phyloP scores from a whole-genome alignment of 2,113 vertebrate genomes.

The Tychaedon coryphoeus region DNA sequence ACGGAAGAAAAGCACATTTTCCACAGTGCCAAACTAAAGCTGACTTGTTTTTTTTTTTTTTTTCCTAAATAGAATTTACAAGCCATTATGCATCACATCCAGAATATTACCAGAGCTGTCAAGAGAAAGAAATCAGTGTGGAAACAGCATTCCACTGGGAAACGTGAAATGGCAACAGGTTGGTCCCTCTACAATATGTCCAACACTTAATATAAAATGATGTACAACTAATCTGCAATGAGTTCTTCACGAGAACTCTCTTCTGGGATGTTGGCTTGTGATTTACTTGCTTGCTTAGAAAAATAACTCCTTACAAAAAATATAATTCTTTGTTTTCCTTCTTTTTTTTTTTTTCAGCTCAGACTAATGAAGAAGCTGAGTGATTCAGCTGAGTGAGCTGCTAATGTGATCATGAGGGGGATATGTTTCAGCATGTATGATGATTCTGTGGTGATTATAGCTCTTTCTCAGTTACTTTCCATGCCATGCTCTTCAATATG shows the following conservation, averaged over 20 bases:
- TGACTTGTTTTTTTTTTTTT: not conserved
- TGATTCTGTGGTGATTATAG: not conserved
- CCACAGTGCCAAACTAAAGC: not conserved
- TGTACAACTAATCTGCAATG: constrained; percentile 42
- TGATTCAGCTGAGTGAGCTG: constrained; percentile 13
- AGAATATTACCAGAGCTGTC: not conserved
- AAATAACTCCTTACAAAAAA: not conserved
- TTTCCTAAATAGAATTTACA: not conserved
- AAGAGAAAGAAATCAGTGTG: not conserved
- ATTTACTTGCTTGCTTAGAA: not conserved
- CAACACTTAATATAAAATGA: constrained; percentile 35
- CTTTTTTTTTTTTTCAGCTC: not conserved
- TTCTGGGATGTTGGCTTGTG: not conserved
- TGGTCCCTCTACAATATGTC: not conserved
- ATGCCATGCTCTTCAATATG: not conserved
- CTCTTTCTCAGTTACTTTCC: not conserved
- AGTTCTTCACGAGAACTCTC: not conserved
- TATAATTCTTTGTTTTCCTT: not conserved
- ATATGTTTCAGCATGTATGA: not conserved
- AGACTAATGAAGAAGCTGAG: not conserved
- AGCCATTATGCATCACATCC: not conserved
- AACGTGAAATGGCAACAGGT: constrained; percentile 17
- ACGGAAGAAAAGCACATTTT: not conserved
- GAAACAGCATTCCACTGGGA: not conserved
- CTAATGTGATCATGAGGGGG: not conserved